Evolutionary conservation across 2,113 vertebrate genomes (phyloP).

Genomic region (Meriones unguiculatus): DNA sequence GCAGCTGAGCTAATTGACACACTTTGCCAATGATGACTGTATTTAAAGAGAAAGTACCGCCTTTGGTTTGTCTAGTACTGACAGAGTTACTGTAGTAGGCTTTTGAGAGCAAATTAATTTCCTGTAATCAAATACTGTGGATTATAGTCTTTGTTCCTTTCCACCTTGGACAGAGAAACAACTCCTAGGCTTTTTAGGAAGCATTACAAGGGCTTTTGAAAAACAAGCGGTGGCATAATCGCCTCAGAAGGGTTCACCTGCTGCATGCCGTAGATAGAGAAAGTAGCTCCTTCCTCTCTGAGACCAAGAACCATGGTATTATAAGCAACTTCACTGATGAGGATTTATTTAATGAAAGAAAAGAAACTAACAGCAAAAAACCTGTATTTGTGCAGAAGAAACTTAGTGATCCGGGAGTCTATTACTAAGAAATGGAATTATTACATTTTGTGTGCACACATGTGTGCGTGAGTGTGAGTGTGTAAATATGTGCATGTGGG

Average conservation of each 20-base stretch:
- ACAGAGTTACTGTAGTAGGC: conserved; percentile 72
- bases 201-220: conserved; percentile 68
- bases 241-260: conserved; percentile 56
- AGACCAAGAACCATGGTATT: conserved; percentile 19
- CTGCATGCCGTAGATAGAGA: conserved; percentile 14
- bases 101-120: conserved; percentile 85
- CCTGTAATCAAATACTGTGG: conserved; percentile 74
- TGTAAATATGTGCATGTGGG: not conserved
- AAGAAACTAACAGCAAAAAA: conserved; percentile 23
- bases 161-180: conserved; percentile 68
- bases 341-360: conserved; percentile 36
- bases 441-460: not conserved
- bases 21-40: conserved; percentile 79
- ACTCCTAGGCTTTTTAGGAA: conserved; percentile 75
- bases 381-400: not conserved
- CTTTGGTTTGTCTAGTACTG: conserved; percentile 80
- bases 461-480: not conserved
- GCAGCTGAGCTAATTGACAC: conserved; percentile 83
- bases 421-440: conserved; percentile 17
- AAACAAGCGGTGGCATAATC: conserved; percentile 68
- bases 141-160: conserved; percentile 78
- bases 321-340: conserved; percentile 40
- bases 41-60: conserved; percentile 76
- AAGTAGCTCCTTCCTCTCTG: not conserved
- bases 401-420: not conserved